Conservation (phyloP, 2,113 vertebrate genomes). For the Lasiurus borealis region DNA sequence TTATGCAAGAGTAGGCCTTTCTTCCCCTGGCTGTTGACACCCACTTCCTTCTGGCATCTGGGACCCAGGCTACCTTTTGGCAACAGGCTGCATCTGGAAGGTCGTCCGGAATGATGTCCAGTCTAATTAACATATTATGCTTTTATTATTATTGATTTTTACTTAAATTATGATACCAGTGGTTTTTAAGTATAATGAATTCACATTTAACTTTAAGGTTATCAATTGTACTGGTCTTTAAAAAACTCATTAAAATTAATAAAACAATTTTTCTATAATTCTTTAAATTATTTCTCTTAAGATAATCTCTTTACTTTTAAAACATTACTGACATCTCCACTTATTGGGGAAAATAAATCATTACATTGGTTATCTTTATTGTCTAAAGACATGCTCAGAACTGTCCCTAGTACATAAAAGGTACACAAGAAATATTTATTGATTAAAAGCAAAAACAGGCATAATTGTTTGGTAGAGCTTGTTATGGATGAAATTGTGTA, state of each 20-base stretch:
- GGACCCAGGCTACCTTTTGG: too few relatives aligned
- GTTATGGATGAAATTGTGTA: neutral
- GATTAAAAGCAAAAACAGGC: neutral
- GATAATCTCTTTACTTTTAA: neutral
- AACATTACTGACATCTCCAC: neutral
- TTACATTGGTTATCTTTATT: neutral
- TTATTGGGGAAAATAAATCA: neutral
- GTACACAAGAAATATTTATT: neutral
- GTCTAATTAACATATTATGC: too few relatives aligned
- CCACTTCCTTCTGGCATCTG: too few relatives aligned
- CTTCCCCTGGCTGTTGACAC: too few relatives aligned
- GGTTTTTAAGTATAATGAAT: neutral
- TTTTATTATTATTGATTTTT: too few relatives aligned
- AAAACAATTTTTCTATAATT: neutral
- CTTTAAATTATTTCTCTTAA: neutral
- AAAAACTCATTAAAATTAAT: neutral
- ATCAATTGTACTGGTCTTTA: neutral
- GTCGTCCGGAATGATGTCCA: too few relatives aligned
- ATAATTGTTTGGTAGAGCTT: neutral
- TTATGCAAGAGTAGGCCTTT: too few relatives aligned
- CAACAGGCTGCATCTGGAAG: too few relatives aligned
- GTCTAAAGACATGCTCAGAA: neutral
- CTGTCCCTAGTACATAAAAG: neutral
- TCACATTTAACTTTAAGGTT: neutral
- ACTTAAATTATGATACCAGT: neutral